phyloP scores from a whole-genome alignment of 2,113 vertebrate species.

The Vombatus ursinus region DNA sequence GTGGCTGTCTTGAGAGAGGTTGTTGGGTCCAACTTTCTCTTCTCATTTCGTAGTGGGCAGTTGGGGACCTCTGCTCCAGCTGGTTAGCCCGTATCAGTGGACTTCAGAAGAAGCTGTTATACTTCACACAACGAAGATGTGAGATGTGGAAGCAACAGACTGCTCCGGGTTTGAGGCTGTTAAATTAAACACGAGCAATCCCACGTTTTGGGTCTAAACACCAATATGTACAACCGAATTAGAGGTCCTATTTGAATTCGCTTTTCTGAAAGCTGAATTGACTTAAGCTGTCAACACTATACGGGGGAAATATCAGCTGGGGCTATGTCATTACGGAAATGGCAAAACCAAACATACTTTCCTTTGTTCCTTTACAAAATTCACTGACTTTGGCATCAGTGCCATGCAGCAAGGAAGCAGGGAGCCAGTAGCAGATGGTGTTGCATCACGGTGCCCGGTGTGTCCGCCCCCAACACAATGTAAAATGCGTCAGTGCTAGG shows the following conservation, averaged over 20 bases:
- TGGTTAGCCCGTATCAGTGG: neutral
- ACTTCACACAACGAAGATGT: conserved; percentile 1
- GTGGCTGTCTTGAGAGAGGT: neutral
- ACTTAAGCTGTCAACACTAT: conserved; percentile 12
- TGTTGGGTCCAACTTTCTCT: neutral
- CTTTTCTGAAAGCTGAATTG: conserved; percentile 34
- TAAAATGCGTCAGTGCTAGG: conserved; percentile 1
- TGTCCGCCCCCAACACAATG: neutral
- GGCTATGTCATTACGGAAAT: neutral
- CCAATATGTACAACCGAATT: neutral
- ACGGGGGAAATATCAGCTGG: neutral
- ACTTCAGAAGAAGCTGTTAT: neutral
- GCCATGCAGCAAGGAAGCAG: neutral
- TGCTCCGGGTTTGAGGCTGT: neutral
- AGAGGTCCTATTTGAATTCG: conserved; percentile 29
- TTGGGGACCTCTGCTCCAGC: neutral
- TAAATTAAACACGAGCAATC: conserved; percentile 28
- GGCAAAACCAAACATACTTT: conserved; percentile 5
- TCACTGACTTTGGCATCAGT: conserved; percentile 13
- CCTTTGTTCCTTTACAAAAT: conserved; percentile 28
- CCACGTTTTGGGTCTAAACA: conserved; percentile 24
- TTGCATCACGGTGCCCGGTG: neutral
- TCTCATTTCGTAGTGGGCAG: neutral
- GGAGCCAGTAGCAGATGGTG: neutral
- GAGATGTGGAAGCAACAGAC: neutral